These are phyloP conservation scores for Tyto alba DNA, from an alignment of 2,113 vertebrate genomes.

Conservation along the genomic window DNA sequence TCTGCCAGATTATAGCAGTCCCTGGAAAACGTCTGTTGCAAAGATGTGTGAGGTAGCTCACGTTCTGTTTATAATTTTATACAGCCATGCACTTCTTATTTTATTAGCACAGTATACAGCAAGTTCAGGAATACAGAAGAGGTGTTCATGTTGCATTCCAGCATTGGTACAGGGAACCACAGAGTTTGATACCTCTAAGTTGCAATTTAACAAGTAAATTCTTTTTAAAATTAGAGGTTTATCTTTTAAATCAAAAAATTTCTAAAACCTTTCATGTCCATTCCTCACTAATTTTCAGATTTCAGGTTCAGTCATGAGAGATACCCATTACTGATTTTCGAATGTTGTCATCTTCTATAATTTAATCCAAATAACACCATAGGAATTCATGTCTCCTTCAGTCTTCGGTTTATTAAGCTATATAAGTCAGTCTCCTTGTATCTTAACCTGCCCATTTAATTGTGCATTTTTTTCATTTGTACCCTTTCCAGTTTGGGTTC, in stretches of 20 bases:
- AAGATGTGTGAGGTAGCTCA: fast-evolving
- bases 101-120: not conserved
- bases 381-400: not conserved
- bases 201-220: not conserved
- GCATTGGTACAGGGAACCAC: not conserved
- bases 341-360: not conserved
- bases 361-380: not conserved
- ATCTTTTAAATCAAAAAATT: not conserved
- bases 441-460: fast-evolving
- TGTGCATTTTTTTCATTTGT: not conserved
- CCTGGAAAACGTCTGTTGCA: not conserved
- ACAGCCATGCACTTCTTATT: not conserved
- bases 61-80: not conserved
- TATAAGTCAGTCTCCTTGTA: not conserved
- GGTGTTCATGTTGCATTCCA: not conserved
- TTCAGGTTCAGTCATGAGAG: not conserved
- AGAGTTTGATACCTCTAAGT: not conserved
- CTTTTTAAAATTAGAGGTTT: not conserved
- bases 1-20: not conserved
- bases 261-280: not conserved
- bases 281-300: not conserved
- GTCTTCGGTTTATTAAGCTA: not conserved
- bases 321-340: not conserved
- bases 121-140: not conserved
- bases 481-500: not conserved